Evolutionary conservation across 2,113 vertebrate genomes (phyloP).

Genomic region (Vulpes vulpes): DNA sequence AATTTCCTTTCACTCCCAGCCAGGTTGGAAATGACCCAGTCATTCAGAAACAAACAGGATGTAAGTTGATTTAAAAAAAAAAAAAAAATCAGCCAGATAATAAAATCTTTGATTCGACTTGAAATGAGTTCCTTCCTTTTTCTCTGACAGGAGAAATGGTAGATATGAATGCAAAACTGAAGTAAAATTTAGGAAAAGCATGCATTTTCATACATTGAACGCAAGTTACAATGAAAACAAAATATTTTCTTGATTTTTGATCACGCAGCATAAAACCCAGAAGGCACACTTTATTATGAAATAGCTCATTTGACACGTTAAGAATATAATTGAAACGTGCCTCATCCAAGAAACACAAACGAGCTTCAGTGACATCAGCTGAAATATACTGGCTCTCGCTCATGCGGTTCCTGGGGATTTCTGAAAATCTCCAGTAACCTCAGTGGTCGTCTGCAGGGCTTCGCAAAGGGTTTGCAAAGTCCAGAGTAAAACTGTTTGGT

Average conservation of each 20-base stretch:
- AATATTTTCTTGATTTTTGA: slow-evolving; percentile 53
- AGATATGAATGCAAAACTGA: slow-evolving; percentile 30
- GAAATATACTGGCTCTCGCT: slow-evolving; percentile 40
- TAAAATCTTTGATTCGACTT: slow-evolving; percentile 73
- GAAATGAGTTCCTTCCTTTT: slow-evolving; percentile 35
- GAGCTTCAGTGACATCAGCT: slow-evolving; percentile 69
- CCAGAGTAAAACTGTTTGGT: not conserved
- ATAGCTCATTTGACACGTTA: slow-evolving; percentile 64
- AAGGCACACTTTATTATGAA: slow-evolving; percentile 59
- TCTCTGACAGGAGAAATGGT: slow-evolving; percentile 25
- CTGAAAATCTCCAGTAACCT: slow-evolving; percentile 39
- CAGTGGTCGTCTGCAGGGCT: not conserved
- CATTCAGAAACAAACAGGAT: slow-evolving; percentile 81
- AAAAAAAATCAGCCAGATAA: slow-evolving; percentile 66
- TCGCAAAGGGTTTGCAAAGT: not conserved
- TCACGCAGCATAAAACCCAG: slow-evolving; percentile 57
- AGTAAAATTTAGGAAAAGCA: slow-evolving; percentile 51
- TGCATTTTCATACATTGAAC: slow-evolving; percentile 21
- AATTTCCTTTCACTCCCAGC: slow-evolving; percentile 75
- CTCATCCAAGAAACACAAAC: slow-evolving; percentile 70
- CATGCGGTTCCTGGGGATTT: not conserved
- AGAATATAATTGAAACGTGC: slow-evolving; percentile 71
- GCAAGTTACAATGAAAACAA: slow-evolving; percentile 15
- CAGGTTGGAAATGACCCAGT: slow-evolving; percentile 79
- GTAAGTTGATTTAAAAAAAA: slow-evolving; percentile 50